Evolutionary conservation across 2,113 vertebrate genomes (phyloP).

Genomic region (Fregetta grallaria): DNA sequence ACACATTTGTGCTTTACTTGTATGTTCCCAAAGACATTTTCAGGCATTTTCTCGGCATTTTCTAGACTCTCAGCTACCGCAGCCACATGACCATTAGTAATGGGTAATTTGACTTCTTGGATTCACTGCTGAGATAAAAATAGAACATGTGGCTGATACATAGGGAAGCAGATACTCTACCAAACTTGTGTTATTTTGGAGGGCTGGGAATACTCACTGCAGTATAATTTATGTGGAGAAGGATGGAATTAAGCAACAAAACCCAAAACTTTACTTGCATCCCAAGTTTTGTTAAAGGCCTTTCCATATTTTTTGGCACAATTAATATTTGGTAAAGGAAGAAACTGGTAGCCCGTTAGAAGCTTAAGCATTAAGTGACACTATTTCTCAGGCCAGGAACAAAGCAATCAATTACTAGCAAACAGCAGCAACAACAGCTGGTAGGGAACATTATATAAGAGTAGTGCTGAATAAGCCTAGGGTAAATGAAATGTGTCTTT

Average conservation of each 20-base stretch:
- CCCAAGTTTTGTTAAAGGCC: not conserved
- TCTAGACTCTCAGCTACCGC: constrained; percentile 21
- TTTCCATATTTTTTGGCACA: not conserved
- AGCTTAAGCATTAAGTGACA: constrained; percentile 33
- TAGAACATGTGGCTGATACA: constrained; percentile 33
- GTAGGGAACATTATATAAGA: constrained; percentile 33
- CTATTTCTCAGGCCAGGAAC: constrained; percentile 42
- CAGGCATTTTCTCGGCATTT: constrained; percentile 5
- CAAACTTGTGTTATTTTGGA: constrained; percentile 25
- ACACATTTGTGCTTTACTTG: constrained; percentile 12
- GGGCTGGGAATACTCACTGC: not conserved
- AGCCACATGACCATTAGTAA: constrained; percentile 63
- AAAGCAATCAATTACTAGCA: constrained; percentile 61
- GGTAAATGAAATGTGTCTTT: constrained; percentile 63
- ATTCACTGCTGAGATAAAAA: constrained; percentile 28
- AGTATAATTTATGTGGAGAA: not conserved
- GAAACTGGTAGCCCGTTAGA: constrained; percentile 41
- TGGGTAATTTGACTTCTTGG: constrained; percentile 59
- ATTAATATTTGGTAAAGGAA: constrained; percentile 24
- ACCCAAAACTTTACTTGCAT: not conserved
- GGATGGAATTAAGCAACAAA: constrained; percentile 1
- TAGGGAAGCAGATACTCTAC: constrained; percentile 15
- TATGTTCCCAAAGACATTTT: not conserved
- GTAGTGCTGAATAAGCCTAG: constrained; percentile 40
- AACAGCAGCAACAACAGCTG: constrained; percentile 65